Base-by-base conservation (phyloP, 37 sponge, comb jelly and placozoan species). In the Theonella swinhoei region DNA sequence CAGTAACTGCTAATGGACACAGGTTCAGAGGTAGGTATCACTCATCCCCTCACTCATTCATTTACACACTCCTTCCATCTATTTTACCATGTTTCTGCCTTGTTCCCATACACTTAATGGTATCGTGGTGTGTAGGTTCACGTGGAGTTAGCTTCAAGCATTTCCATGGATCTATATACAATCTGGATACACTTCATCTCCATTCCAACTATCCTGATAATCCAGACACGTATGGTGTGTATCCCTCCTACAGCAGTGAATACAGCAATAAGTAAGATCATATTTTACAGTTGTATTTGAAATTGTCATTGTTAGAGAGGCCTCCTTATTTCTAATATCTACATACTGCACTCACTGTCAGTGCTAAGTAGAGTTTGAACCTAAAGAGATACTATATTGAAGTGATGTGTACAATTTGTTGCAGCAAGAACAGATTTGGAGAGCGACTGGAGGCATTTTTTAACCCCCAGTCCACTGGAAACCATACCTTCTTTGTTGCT, bases 401-500 rank as follows among this genome's bases (percentile, higher is more conserved):
- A n/a, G n/a, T n/a, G n/a, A n/a, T n/a, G n/a, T n/a, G n/a, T n/a
- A n/a, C n/a, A n/a, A n/a, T n/a, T n/a, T n/a, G n/a, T n/a, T 28
- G 36, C 2, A 9, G 9, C 34, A 9, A 17, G 22, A 40, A 79
- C 68, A 79, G 38, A 25, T 89, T 66, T 83, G 89, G 89, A 43
- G 87, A 81, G 72, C 63, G 87, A 42, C 80, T 87, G 70, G 77
- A 42, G 38, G 87, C 87, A 24, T 91, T 91, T 83, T 86, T 86
- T 73, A 83, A 76, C 22, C 91, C 91, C 14, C 72, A 88, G 23
- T 28, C 67, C 66, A 75, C 74, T 43, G 91, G 87, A 0, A 28
- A 20, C 3, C 87, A 91, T 26, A 76, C 83, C 23, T 91, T 91
- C 73, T 82, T 75, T 26, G 33, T 77, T 4, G 26, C 79, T 39